Base-by-base conservation (phyloP, 1,140 invertebrate genomes). In the Bombus vancouverensis region DNA sequence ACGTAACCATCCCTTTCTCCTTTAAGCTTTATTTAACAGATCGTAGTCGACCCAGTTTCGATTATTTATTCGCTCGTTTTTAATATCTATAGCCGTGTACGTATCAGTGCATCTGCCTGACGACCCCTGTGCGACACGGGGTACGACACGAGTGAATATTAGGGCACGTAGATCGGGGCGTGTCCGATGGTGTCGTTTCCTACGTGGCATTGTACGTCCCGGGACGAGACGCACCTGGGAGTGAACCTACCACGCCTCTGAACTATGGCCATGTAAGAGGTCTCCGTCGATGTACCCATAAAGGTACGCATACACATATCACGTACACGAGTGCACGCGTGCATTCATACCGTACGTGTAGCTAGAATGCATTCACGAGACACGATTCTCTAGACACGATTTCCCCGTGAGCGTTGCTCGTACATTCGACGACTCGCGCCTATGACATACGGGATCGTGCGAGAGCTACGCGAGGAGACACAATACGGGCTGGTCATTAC, bases 231-330 rank as follows among this genome's bases (percentile, higher is more conserved):
- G 89, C 93, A 93, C 93, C 93, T 93, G 93, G 93, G 93, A 93
- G 91, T 88, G 92, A 88, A 89, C 83, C 88, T 84, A 90, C 91
- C 93, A 93, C 93, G 93, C 93, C 93, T 92, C 86, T 84, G 86
- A 79, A 87, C 72, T 87, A 80, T 88, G 89, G 53, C 65, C 87
- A 90, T 90, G 89, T 86, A 88, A 90, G 88, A 90, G 90, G 81
- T 88, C 89, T 85, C 78, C 89, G 84, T 71, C 57, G 76, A 83
- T 82, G 81, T 76, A 86, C 83, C 83, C 88, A 68, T 85, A 66
- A 37, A 66, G 65, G 65, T 71, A 78, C 53, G 70, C 76, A 71
- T 83, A 13, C 68, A 34, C 68, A 3, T 5, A 8, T 10, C 25
- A 71, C 70, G 15, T 15, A 78, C 71, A 47, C 57, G 37, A 6